These are phyloP conservation scores for Chouioia cunea DNA, from an alignment of 2,888 invertebrate species.

Conservation along the genomic window DNA sequence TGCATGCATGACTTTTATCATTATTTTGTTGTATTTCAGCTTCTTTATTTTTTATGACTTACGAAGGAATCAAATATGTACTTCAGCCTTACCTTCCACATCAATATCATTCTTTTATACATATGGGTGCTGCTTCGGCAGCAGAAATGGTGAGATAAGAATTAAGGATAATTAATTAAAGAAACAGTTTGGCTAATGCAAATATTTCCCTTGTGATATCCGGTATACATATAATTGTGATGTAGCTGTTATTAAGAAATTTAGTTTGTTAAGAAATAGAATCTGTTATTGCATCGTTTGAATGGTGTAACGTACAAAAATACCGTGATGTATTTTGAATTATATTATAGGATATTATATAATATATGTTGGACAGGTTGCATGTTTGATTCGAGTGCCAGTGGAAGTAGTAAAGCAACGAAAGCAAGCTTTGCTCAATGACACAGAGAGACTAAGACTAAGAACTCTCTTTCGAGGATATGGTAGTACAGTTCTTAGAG, in stretches of 20 bases:
- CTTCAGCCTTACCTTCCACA: slow-evolving; percentile 71
- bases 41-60: slow-evolving; percentile 90
- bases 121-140: slow-evolving; percentile 86
- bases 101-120: slow-evolving; percentile 76
- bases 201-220: no score
- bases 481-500: slow-evolving; percentile 80
- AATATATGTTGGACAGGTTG: slow-evolving; percentile 73
- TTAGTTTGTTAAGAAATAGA: neutral
- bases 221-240: no score
- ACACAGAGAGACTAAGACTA: slow-evolving; percentile 64
- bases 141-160: slow-evolving; percentile 82
- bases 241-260: no score
- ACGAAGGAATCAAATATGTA: slow-evolving; percentile 82
- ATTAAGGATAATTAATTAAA: neutral
- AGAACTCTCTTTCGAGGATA: slow-evolving; percentile 80
- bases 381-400: slow-evolving; percentile 93
- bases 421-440: slow-evolving; percentile 78
- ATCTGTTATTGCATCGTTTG: neutral
- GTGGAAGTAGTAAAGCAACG: slow-evolving; percentile 97
- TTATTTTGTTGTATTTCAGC: slow-evolving; percentile 70
- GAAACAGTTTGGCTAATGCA: no score
- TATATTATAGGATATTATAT: slow-evolving; percentile 10
- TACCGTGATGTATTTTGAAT: slow-evolving; percentile 6
- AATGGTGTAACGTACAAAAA: neutral
- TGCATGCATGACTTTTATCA: neutral